Percentiles rank a stretch among this genome's conserved stretches.
Conservation (phyloP, 2,888 invertebrate genomes). For the Polylopha cassiicola region DNA sequence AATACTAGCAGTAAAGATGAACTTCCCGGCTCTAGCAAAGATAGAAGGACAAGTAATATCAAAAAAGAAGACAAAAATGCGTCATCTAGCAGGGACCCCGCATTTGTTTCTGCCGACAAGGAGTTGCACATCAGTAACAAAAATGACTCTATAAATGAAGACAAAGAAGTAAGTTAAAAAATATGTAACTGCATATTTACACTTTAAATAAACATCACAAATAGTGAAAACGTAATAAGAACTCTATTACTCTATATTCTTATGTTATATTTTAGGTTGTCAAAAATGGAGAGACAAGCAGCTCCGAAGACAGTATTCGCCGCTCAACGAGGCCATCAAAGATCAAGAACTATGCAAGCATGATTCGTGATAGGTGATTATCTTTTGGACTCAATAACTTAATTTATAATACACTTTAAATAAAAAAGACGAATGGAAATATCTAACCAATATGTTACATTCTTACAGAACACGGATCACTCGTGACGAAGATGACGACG, state of each 20-base stretch:
- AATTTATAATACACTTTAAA: background rate
- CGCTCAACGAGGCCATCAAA: conserved; percentile 71
- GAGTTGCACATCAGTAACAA: too few relatives aligned
- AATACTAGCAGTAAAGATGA: too few relatives aligned
- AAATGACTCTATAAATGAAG: too few relatives aligned
- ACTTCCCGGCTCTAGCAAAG: too few relatives aligned
- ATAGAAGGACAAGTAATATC: too few relatives aligned
- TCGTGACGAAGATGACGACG: conserved; percentile 19
- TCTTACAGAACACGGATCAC: conserved; percentile 1
- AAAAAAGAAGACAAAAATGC: too few relatives aligned
- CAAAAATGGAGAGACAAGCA: conserved; percentile 54
- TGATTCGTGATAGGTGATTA: conserved; percentile 64
- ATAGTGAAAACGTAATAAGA: too few relatives aligned
- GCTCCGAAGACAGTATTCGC: conserved; percentile 54
- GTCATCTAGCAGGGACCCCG: too few relatives aligned
- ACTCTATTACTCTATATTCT: background rate
- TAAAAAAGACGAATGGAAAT: conserved; percentile 20
- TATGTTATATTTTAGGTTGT: conserved; percentile 38
- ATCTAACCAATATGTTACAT: conserved; percentile 1
- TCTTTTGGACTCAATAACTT: conserved; percentile 18
- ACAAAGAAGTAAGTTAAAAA: too few relatives aligned
- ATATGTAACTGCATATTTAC: too few relatives aligned
- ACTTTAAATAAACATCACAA: too few relatives aligned
- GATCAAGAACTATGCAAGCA: conserved; percentile 76
- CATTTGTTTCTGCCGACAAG: too few relatives aligned